These are phyloP conservation scores for Trachelus stipa DNA, from an alignment of 2,888 invertebrate genomes.

Conservation along the genomic window DNA sequence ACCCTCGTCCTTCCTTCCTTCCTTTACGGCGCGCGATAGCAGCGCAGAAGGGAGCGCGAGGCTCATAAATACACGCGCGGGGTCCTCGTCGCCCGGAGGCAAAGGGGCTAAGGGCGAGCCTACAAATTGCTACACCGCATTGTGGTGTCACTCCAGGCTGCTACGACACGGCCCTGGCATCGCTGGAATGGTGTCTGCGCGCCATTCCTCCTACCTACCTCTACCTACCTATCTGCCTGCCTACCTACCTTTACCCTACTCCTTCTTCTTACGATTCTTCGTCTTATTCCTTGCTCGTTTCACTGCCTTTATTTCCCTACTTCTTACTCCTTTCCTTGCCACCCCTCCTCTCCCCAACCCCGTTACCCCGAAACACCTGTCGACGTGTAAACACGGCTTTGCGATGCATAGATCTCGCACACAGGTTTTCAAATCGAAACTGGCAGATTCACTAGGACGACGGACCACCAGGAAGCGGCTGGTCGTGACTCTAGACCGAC, in stretches of 20 bases:
- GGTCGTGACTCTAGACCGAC: no score
- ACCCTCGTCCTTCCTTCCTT: slow-evolving; percentile 13
- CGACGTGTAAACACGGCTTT: slow-evolving; percentile 42
- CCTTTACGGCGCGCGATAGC: slow-evolving; percentile 23
- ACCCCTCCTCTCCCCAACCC: slow-evolving; percentile 22
- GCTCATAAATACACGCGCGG: slow-evolving; percentile 52
- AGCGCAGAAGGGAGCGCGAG: slow-evolving; percentile 28
- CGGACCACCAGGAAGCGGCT: no score
- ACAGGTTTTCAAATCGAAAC: no score
- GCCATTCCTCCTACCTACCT: slow-evolving; percentile 22
- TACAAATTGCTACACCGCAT: slow-evolving; percentile 68
- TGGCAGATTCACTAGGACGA: no score
- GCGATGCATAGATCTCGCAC: slow-evolving; percentile 19
- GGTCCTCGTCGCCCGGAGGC: slow-evolving; percentile 27
- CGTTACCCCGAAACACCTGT: slow-evolving; percentile 32
- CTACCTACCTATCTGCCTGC: slow-evolving; percentile 22
- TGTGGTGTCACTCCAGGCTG: slow-evolving; percentile 65
- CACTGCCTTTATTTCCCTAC: slow-evolving; percentile 16
- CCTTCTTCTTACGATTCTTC: slow-evolving; percentile 23
- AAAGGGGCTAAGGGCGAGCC: slow-evolving; percentile 57
- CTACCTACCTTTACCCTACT: slow-evolving; percentile 19
- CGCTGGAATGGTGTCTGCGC: slow-evolving; percentile 63
- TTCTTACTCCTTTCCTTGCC: slow-evolving; percentile 23
- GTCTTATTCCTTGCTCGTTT: slow-evolving; percentile 12
- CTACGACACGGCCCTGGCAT: slow-evolving; percentile 65